Conservation (phyloP, 2,797 vertebrate genomes). For the Rallus crepitans region DNA sequence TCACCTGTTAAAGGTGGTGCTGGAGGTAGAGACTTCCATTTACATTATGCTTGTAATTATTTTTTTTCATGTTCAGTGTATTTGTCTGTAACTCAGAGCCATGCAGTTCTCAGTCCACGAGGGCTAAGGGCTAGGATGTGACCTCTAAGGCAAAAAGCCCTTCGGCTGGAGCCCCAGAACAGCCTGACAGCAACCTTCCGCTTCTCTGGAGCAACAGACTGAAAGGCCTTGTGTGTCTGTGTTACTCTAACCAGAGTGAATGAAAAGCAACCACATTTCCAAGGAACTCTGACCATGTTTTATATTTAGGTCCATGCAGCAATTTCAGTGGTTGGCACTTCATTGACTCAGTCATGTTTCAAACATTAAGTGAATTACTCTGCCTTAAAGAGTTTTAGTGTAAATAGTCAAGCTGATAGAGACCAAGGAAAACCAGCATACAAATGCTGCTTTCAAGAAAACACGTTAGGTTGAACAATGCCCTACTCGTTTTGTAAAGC, state of each 20-base stretch:
- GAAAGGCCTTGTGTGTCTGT: neutral
- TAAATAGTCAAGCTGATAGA: neutral
- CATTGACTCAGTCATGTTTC: neutral
- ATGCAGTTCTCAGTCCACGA: neutral
- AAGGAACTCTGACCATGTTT: neutral
- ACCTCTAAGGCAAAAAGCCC: neutral
- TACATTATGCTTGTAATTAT: neutral
- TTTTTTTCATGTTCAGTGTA: neutral
- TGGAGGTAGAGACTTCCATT: neutral
- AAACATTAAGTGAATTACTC: neutral
- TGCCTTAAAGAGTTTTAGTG: neutral
- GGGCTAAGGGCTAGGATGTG: neutral
- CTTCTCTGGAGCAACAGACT: neutral
- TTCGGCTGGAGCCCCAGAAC: neutral
- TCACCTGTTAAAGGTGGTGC: neutral
- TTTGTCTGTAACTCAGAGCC: neutral
- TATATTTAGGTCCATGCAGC: neutral
- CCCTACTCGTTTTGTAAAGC: neutral
- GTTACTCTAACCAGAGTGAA: neutral
- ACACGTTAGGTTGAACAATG: neutral
- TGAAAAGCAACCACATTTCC: neutral
- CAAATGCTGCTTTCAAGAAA: constrained; percentile 12
- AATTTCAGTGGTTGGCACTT: neutral
- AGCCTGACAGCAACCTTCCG: neutral
- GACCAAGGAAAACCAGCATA: neutral